phyloP scores from a whole-genome alignment of 2,797 vertebrate genomes.

The Hybognathus amarus region DNA sequence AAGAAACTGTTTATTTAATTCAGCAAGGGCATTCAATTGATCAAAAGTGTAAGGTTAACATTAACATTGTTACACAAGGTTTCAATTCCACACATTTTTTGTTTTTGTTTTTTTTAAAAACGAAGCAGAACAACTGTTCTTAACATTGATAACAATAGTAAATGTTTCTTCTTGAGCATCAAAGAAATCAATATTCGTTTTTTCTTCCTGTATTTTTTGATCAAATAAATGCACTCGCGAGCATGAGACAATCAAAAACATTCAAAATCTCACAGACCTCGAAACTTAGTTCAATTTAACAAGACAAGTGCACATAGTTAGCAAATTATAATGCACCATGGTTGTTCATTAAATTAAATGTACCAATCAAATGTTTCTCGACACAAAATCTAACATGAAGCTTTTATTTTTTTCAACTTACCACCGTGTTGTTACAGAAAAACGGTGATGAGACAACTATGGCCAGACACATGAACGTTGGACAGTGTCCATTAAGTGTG shows the following conservation, averaged over 20 bases:
- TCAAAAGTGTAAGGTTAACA: neutral
- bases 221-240: neutral
- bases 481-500: constrained; percentile 17
- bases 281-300: neutral
- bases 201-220: neutral
- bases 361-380: neutral
- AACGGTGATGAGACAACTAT: constrained; percentile 35
- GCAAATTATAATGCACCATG: neutral
- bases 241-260: neutral
- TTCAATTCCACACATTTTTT: neutral
- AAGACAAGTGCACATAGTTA: neutral
- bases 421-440: constrained; percentile 49
- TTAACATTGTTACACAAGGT: neutral
- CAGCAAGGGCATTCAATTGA: neutral
- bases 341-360: too few relatives aligned
- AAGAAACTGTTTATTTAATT: neutral
- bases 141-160: neutral
- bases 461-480: constrained; percentile 43
- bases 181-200: neutral
- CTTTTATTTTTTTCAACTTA: constrained; percentile 37
- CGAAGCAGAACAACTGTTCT: neutral
- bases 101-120: too few relatives aligned
- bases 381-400: constrained; percentile 29
- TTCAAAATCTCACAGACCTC: neutral
- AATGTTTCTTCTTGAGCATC: too few relatives aligned